Conservation (phyloP, 2,113 vertebrate species). For the Condylura cristata region DNA sequence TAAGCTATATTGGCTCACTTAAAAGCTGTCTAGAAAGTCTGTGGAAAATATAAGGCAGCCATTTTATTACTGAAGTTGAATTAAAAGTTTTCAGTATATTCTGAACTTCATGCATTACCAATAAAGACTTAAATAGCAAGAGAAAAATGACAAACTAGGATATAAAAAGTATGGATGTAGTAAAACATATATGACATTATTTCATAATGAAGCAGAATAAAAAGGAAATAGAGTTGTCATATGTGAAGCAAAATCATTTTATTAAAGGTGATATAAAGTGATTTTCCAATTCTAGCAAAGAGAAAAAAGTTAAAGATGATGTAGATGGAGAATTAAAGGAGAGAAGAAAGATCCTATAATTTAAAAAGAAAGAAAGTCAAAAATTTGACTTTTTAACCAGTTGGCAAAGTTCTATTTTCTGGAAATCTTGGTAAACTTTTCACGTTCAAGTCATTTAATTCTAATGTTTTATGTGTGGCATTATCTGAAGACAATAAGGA, state of each 20-base stretch:
- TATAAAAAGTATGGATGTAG: not conserved
- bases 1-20: not conserved
- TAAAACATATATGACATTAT: not conserved
- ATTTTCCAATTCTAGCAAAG: not conserved
- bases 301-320: not conserved
- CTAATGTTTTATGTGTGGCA: not conserved
- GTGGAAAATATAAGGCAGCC: not conserved
- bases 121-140: not conserved
- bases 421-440: not conserved
- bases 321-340: not conserved
- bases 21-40: not conserved
- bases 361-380: not conserved
- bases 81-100: constrained; percentile 1
- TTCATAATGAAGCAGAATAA: not conserved
- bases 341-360: not conserved
- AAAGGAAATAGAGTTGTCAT: not conserved
- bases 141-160: not conserved
- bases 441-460: not conserved
- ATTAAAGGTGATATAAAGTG: not conserved
- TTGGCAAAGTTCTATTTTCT: not conserved
- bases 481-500: not conserved
- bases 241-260: not conserved
- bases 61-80: not conserved
- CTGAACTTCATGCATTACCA: not conserved
- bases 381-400: not conserved